phyloP scores from a whole-genome alignment of 1,140 invertebrate species.

The Diploscapter pachys region DNA sequence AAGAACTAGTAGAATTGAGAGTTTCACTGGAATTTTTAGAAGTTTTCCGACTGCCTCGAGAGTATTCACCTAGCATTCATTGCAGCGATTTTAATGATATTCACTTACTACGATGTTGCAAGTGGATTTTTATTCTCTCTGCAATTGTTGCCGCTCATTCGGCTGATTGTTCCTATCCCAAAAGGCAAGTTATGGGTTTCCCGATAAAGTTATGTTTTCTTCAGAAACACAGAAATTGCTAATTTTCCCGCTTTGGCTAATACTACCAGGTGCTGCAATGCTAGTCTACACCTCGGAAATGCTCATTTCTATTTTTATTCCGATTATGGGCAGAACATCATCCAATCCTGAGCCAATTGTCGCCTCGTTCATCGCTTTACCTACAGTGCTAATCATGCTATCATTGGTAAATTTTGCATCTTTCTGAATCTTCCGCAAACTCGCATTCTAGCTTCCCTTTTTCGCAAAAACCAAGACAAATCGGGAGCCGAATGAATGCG shows the following conservation, averaged over 20 bases:
- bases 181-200: too few relatives aligned
- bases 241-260: too few relatives aligned
- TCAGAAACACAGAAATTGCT: too few relatives aligned
- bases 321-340: slow-evolving; percentile 38
- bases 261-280: slow-evolving; percentile 32
- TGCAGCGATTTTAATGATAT: slow-evolving; percentile 21
- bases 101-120: slow-evolving; percentile 37
- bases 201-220: too few relatives aligned
- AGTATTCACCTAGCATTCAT: slow-evolving; percentile 29
- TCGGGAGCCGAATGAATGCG: not conserved
- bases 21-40: slow-evolving; percentile 2
- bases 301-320: slow-evolving; percentile 39
- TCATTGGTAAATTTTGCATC: slow-evolving; percentile 13
- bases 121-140: slow-evolving; percentile 35
- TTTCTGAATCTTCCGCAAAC: too few relatives aligned
- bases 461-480: slow-evolving; percentile 10
- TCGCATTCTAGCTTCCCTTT: not conserved
- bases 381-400: slow-evolving; percentile 28
- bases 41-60: slow-evolving; percentile 17
- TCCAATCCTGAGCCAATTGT: slow-evolving; percentile 35
- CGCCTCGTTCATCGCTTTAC: slow-evolving; percentile 27
- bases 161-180: not conserved
- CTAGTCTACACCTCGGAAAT: slow-evolving; percentile 35
- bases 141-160: slow-evolving; percentile 14
- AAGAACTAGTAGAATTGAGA: too few relatives aligned